phyloP scores from a whole-genome alignment of 2,888 invertebrate genomes.

The Orthonychiurus folsomi region DNA sequence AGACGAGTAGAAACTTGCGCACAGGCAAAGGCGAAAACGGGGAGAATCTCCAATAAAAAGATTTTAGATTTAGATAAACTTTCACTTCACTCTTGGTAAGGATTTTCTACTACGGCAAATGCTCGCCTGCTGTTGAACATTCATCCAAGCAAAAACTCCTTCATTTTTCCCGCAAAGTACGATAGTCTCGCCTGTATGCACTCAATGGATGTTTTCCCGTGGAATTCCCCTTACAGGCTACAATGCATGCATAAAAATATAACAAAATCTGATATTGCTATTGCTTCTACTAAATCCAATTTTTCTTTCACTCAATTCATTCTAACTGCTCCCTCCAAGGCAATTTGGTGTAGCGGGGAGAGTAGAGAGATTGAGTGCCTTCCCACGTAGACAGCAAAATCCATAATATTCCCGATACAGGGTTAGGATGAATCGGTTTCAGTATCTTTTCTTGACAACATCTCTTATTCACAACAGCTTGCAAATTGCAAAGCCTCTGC shows the following conservation, averaged over 20 bases:
- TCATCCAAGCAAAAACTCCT: not conserved
- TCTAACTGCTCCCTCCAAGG: not conserved
- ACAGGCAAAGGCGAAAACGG: not conserved
- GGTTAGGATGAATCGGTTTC: not conserved
- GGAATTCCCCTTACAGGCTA: not conserved
- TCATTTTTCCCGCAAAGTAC: not conserved
- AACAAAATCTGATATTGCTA: slow-evolving; percentile 1
- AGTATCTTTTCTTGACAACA: too few relatives aligned
- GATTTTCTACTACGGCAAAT: not conserved
- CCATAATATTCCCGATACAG: not conserved
- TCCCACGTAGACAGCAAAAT: not conserved
- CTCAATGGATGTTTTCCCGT: not conserved
- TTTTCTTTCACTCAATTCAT: not conserved
- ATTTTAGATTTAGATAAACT: slow-evolving; percentile 1
- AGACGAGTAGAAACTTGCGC: not conserved
- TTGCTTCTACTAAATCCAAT: not conserved
- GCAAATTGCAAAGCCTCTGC: too few relatives aligned
- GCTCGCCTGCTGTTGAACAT: too few relatives aligned
- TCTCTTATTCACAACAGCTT: too few relatives aligned
- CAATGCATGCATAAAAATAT: not conserved
- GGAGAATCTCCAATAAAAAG: not conserved
- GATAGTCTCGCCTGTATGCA: too few relatives aligned
- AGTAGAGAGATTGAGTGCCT: not conserved
- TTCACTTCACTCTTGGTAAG: not conserved
- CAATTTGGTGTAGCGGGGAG: too few relatives aligned